A percentile compares a stretch with the other conserved stretches of the same genome.
These are phyloP conservation scores for Agapostemon virescens DNA, from an alignment of 2,888 invertebrate species.

Conservation along the genomic window DNA sequence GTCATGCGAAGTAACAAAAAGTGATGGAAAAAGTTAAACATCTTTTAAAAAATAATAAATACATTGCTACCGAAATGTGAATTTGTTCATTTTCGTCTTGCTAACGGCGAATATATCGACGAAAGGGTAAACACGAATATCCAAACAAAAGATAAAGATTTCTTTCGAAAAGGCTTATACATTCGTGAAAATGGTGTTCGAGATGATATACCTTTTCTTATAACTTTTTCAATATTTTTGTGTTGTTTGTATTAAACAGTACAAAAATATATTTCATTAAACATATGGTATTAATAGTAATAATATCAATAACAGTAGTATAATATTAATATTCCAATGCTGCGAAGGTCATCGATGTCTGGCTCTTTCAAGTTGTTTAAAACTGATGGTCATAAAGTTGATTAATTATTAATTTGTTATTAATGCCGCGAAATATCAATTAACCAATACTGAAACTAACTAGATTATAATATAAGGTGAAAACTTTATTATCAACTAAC, in stretches of 20 bases:
- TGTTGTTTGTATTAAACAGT: neutral
- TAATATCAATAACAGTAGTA: too few relatives aligned
- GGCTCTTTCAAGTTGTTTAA: too few relatives aligned
- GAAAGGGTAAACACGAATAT: neutral
- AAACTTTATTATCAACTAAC: too few relatives aligned
- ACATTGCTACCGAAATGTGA: neutral
- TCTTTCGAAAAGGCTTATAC: neutral
- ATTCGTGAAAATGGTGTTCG: neutral
- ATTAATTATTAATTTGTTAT: too few relatives aligned
- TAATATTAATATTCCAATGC: too few relatives aligned
- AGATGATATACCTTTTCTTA: neutral
- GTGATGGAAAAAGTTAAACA: neutral
- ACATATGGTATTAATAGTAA: neutral
- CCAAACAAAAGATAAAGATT: neutral
- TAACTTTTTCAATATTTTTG: neutral
- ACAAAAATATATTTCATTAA: neutral
- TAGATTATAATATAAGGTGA: too few relatives aligned
- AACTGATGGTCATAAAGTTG: too few relatives aligned
- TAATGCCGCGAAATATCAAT: neutral
- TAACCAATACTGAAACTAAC: too few relatives aligned
- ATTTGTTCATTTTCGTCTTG: neutral
- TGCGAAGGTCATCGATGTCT: too few relatives aligned
- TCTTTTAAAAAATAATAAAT: neutral
- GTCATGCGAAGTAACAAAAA: neutral
- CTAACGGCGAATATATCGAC: neutral